Percentiles rank a stretch among this genome's conserved stretches.
phyloP scores from a whole-genome alignment of 1,140 invertebrate genomes.

The Colletes latitarsis region DNA sequence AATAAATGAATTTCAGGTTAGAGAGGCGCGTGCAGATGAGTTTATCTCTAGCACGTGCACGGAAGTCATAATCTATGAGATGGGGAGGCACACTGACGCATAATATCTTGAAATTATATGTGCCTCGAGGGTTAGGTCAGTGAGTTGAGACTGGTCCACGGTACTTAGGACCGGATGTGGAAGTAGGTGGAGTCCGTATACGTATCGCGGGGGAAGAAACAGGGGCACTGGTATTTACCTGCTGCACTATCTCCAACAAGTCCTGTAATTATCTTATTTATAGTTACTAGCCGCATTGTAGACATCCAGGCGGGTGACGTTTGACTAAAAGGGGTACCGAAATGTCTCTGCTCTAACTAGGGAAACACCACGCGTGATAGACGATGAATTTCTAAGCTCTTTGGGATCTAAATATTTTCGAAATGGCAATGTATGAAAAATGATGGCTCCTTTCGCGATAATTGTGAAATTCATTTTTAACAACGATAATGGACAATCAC shows the following conservation, averaged over 20 bases:
- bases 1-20: constrained; percentile 17
- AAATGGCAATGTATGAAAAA: background rate
- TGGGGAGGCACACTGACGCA: constrained; percentile 31
- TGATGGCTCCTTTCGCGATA: background rate
- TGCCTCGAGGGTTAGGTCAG: constrained; percentile 53
- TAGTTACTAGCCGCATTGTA: constrained; percentile 50
- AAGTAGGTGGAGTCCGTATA: constrained; percentile 32
- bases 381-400: background rate
- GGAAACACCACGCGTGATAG: background rate
- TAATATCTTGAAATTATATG: constrained; percentile 46
- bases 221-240: constrained; percentile 52
- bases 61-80: constrained; percentile 45
- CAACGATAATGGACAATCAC: background rate
- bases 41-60: constrained; percentile 46
- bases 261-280: constrained; percentile 61
- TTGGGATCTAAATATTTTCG: background rate
- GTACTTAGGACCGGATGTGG: constrained; percentile 43
- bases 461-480: background rate
- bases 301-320: background rate
- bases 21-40: constrained; percentile 16
- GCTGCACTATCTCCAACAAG: constrained; percentile 57
- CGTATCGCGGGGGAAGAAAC: background rate
- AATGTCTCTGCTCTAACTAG: background rate
- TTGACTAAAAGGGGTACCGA: constrained; percentile 7
- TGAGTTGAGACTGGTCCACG: constrained; percentile 32